Conservation (phyloP, 2,888 invertebrate genomes). For the Seira musarum region DNA sequence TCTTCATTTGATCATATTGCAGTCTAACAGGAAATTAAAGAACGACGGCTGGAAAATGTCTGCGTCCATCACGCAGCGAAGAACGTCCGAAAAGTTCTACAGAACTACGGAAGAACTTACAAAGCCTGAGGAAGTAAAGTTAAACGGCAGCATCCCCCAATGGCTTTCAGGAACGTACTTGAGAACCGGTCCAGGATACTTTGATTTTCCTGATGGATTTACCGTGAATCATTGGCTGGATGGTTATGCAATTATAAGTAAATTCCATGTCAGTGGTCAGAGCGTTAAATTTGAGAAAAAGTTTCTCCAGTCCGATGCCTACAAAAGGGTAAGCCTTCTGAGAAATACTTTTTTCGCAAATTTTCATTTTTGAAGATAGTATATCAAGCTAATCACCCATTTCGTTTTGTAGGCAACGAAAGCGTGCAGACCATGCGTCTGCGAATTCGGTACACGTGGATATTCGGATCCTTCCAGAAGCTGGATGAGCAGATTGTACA, state of each 20-base stretch:
- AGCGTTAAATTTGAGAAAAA: constrained; percentile 71
- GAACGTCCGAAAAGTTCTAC: constrained; percentile 59
- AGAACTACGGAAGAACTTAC: constrained; percentile 57
- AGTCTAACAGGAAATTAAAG: neutral
- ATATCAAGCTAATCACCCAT: too few species aligned
- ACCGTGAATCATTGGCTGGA: constrained; percentile 60
- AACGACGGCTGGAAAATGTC: constrained; percentile 34
- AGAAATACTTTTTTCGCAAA: too few species aligned
- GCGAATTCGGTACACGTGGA: constrained; percentile 52
- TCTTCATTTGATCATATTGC: neutral
- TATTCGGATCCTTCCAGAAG: constrained; percentile 53
- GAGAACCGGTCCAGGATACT: constrained; percentile 49
- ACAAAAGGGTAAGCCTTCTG: too few species aligned
- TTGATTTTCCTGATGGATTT: constrained; percentile 55
- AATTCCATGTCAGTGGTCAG: constrained; percentile 56
- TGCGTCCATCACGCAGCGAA: constrained; percentile 41
- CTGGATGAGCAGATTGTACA: constrained; percentile 59
- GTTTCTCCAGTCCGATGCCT: constrained; percentile 73
- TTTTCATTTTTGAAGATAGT: too few species aligned
- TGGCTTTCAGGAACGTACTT: constrained; percentile 51
- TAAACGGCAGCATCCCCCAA: constrained; percentile 49
- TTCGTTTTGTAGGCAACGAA: constrained; percentile 49
- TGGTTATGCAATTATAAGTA: constrained; percentile 60
- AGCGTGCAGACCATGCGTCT: constrained; percentile 51
- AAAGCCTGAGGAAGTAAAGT: constrained; percentile 42